Conservation (phyloP, 2,797 vertebrate genomes). For the Chelidonichthys spinosus region DNA sequence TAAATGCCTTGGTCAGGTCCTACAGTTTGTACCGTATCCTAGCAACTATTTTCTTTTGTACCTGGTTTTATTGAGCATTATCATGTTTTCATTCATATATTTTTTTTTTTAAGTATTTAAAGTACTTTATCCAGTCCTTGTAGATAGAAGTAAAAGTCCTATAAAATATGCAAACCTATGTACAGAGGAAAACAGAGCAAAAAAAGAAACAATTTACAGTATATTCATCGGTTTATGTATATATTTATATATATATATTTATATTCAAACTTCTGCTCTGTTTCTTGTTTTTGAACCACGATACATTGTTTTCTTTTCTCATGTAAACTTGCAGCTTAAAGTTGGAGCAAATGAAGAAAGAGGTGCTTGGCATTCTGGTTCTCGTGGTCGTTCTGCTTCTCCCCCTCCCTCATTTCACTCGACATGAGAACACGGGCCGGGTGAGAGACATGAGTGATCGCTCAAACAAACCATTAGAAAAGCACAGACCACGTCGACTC, state of each 20-base stretch:
- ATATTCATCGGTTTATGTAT: slow-evolving; percentile 89
- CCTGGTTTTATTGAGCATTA: slow-evolving; percentile 92
- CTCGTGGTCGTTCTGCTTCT: slow-evolving; percentile 30
- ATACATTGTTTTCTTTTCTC: slow-evolving; percentile 77
- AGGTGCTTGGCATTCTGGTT: slow-evolving; percentile 56
- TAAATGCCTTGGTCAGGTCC: slow-evolving; percentile 98
- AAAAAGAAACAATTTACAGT: slow-evolving; percentile 90
- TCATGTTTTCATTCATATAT: slow-evolving; percentile 89
- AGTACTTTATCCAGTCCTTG: slow-evolving; percentile 92
- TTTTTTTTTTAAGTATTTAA: slow-evolving; percentile 82
- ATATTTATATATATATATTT: slow-evolving; percentile 94
- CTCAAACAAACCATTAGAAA: slow-evolving; percentile 56
- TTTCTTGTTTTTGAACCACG: slow-evolving; percentile 84
- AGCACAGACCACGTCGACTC: slow-evolving; percentile 42
- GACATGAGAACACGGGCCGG: slow-evolving; percentile 38
- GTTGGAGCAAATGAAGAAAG: slow-evolving; percentile 70
- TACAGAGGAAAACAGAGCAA: slow-evolving; percentile 98
- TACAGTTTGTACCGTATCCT: slow-evolving; percentile 80
- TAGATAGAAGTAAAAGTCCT: slow-evolving; percentile 99
- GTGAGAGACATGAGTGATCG: slow-evolving; percentile 51
- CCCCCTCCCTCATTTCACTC: slow-evolving; percentile 39
- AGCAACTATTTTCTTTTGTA: slow-evolving; percentile 80
- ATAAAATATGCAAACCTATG: slow-evolving; percentile 99
- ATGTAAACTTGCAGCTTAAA: slow-evolving; percentile 98
- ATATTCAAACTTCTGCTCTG: slow-evolving; percentile 85